These are phyloP conservation scores for Lysandra coridon DNA, from an alignment of 2,888 invertebrate species.

Conservation along the genomic window DNA sequence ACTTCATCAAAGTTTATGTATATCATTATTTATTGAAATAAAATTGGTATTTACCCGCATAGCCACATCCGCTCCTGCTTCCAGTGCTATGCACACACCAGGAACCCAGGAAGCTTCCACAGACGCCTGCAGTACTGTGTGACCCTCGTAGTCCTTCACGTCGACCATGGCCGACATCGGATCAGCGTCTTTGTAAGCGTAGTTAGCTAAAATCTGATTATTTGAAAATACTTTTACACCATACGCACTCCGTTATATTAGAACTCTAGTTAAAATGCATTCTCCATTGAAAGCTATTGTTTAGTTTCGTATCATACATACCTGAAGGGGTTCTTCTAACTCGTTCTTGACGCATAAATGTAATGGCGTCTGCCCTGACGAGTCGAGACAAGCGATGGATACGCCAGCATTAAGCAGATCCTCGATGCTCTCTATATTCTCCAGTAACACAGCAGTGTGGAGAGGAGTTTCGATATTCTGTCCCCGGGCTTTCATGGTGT, in stretches of 20 bases:
- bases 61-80: slow-evolving; percentile 76
- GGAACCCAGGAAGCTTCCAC: slow-evolving; percentile 75
- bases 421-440: slow-evolving; percentile 63
- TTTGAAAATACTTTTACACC: neutral
- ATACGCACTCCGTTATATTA: neutral
- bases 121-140: slow-evolving; percentile 77
- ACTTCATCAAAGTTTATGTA: neutral
- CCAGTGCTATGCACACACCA: slow-evolving; percentile 75
- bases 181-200: slow-evolving; percentile 58
- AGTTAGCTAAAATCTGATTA: slow-evolving; percentile 62
- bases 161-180: slow-evolving; percentile 67
- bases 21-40: neutral
- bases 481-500: slow-evolving; percentile 51
- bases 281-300: neutral
- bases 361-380: slow-evolving; percentile 70
- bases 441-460: slow-evolving; percentile 75
- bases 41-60: slow-evolving; percentile 53
- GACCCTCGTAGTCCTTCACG: slow-evolving; percentile 69
- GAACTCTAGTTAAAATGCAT: too few species aligned
- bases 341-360: slow-evolving; percentile 74
- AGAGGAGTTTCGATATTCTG: slow-evolving; percentile 66
- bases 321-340: slow-evolving; percentile 66
- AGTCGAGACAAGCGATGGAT: slow-evolving; percentile 63
- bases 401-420: slow-evolving; percentile 67
- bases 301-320: slow-evolving; percentile 40